phyloP scores from a whole-genome alignment of 1,140 invertebrate genomes.

The Odontomachus brunneus region DNA sequence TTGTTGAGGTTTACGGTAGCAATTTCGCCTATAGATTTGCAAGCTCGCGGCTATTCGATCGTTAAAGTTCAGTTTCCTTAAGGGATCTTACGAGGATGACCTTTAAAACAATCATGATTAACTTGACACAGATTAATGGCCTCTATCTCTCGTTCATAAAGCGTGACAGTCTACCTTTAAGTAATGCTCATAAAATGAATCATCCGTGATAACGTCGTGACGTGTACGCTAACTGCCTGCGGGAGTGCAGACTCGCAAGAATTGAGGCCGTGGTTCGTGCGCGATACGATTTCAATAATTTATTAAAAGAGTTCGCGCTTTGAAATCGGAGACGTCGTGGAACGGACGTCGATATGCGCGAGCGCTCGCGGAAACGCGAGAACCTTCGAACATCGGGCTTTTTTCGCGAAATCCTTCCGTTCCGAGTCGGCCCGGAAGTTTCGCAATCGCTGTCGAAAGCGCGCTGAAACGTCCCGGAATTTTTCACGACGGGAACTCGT shows the following conservation, averaged over 20 bases:
- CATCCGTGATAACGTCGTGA: neutral
- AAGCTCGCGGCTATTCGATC: neutral
- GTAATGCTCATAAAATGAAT: conserved; percentile 24
- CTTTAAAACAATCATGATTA: conserved; percentile 38
- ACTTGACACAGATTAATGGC: conserved; percentile 40
- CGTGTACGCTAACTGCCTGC: too few relatives aligned
- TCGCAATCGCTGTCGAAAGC: neutral
- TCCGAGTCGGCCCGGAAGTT: neutral
- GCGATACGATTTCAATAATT: neutral
- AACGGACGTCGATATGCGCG: neutral
- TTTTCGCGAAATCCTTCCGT: neutral
- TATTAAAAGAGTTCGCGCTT: neutral
- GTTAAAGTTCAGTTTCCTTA: conserved; percentile 8
- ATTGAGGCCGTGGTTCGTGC: too few relatives aligned
- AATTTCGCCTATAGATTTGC: conserved; percentile 4
- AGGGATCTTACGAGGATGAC: conserved; percentile 3
- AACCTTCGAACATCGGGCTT: neutral
- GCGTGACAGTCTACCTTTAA: neutral
- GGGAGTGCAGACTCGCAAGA: too few relatives aligned
- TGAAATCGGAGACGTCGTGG: neutral
- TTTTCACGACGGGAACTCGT: conserved; percentile 9
- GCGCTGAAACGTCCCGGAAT: neutral
- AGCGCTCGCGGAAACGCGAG: neutral
- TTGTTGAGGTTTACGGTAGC: conserved; percentile 12
- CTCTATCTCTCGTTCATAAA: conserved; percentile 22